Evolutionary conservation across 2,888 invertebrate species (phyloP).

Genomic region (Hipparchia semele): DNA sequence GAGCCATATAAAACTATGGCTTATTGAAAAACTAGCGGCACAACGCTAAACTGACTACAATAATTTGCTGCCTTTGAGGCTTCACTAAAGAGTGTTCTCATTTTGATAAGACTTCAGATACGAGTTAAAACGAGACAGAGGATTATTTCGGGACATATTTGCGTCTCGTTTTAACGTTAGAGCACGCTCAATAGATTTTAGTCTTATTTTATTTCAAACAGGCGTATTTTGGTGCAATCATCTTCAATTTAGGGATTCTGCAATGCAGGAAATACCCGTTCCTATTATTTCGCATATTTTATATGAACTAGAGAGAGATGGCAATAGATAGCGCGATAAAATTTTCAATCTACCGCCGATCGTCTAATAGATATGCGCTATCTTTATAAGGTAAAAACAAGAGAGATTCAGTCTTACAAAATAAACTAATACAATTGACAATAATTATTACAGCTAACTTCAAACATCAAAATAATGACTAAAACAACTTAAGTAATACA

Average conservation of each 20-base stretch:
- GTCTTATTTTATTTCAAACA: background rate
- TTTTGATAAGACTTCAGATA: no score
- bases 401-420: conserved; percentile 30
- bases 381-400: conserved; percentile 13
- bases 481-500: conserved; percentile 20
- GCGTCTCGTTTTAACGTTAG: no score
- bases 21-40: background rate
- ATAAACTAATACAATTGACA: conserved; percentile 22
- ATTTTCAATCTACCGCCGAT: background rate
- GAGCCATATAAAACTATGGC: conserved; percentile 12
- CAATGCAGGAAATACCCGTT: background rate
- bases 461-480: conserved; percentile 21
- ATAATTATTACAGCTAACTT: conserved; percentile 10
- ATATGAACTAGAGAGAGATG: conserved; percentile 17
- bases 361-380: conserved; percentile 1
- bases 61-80: background rate
- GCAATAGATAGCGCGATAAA: conserved; percentile 5
- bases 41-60: background rate
- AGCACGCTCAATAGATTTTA: no score
- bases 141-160: no score
- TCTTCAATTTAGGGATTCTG: background rate
- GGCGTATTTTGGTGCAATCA: background rate
- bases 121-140: no score
- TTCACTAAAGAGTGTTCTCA: no score
- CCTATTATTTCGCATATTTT: conserved; percentile 9